Evolutionary conservation across 2,888 invertebrate species (phyloP).

Genomic region (Drosophila greeni): DNA sequence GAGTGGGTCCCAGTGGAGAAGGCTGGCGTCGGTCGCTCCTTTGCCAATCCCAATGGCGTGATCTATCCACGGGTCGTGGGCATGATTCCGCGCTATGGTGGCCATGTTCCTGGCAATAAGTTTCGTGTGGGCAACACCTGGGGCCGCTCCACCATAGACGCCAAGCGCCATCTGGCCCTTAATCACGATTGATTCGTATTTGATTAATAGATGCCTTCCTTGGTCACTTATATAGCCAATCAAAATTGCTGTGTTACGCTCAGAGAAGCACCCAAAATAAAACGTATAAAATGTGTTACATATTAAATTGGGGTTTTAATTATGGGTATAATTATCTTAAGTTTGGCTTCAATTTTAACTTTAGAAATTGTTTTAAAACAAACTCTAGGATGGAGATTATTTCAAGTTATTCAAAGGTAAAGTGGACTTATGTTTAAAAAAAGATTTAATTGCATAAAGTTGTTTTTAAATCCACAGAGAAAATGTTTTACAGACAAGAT

Average conservation of each 20-base stretch:
- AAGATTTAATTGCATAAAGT: no score
- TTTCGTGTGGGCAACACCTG: constrained; percentile 88
- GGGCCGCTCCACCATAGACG: constrained; percentile 86
- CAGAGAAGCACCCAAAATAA: constrained; percentile 31
- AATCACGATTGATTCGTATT: constrained; percentile 58
- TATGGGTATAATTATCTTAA: neutral
- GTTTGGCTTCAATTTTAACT: no score
- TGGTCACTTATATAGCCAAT: constrained; percentile 10
- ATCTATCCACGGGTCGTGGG: constrained; percentile 88
- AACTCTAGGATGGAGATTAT: neutral
- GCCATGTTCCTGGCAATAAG: constrained; percentile 87
- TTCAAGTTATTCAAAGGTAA: neutral
- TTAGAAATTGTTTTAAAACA: neutral
- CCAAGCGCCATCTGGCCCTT: constrained; percentile 84
- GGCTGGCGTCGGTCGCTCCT: constrained; percentile 70
- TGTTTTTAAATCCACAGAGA: no score
- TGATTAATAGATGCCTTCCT: neutral
- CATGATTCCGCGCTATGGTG: constrained; percentile 87
- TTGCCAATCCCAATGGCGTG: constrained; percentile 78
- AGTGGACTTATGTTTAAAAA: no score
- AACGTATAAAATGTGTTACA: constrained; percentile 6
- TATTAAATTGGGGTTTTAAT: neutral
- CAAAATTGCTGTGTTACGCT: constrained; percentile 37
- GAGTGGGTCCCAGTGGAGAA: constrained; percentile 84
- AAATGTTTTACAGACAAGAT: neutral